Conservation (phyloP, 2,113 vertebrate genomes). For the Synchiropus splendidus region DNA sequence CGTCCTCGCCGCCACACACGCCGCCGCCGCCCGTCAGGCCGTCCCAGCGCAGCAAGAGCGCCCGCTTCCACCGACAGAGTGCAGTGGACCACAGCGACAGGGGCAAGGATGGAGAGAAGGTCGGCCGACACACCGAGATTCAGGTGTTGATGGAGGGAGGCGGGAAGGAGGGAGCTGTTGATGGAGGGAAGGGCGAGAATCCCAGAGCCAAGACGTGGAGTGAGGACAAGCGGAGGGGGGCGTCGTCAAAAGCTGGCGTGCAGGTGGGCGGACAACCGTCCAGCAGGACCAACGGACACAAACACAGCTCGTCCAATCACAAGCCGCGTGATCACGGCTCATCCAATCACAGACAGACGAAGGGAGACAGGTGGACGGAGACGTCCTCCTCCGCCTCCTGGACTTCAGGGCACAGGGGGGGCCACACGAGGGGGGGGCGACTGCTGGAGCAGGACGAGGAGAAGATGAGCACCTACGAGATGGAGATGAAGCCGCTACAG, state of each 20-base stretch:
- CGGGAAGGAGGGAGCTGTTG: slow-evolving; percentile 26
- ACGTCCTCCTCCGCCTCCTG: slow-evolving; percentile 75
- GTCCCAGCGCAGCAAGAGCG: slow-evolving; percentile 73
- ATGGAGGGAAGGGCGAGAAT: slow-evolving; percentile 43
- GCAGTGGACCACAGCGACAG: slow-evolving; percentile 82
- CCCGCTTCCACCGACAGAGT: slow-evolving; percentile 84
- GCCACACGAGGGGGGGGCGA: slow-evolving; percentile 62
- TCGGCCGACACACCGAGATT: slow-evolving; percentile 54
- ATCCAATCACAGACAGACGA: slow-evolving; percentile 58
- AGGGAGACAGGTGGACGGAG: slow-evolving; percentile 80
- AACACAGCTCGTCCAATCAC: slow-evolving; percentile 75
- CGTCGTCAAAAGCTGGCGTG: slow-evolving; percentile 48
- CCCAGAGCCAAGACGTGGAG: slow-evolving; percentile 73
- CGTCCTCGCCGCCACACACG: slow-evolving; percentile 72
- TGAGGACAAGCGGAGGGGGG: slow-evolving; percentile 69
- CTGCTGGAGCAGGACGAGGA: slow-evolving; percentile 90
- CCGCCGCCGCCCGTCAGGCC: slow-evolving; percentile 64
- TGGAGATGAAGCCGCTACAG: slow-evolving; percentile 93
- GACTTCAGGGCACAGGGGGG: slow-evolving; percentile 74
- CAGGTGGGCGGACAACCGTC: slow-evolving; percentile 54
- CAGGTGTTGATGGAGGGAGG: slow-evolving; percentile 68
- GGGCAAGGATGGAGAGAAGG: slow-evolving; percentile 53
- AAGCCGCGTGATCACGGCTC: slow-evolving; percentile 61
- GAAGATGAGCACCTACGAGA: slow-evolving; percentile 91
- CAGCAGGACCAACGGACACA: slow-evolving; percentile 74